Percentiles rank a stretch among this genome's conserved stretches.
phyloP scores from a whole-genome alignment of 1,140 invertebrate species.

The Copidosoma floridanum region DNA sequence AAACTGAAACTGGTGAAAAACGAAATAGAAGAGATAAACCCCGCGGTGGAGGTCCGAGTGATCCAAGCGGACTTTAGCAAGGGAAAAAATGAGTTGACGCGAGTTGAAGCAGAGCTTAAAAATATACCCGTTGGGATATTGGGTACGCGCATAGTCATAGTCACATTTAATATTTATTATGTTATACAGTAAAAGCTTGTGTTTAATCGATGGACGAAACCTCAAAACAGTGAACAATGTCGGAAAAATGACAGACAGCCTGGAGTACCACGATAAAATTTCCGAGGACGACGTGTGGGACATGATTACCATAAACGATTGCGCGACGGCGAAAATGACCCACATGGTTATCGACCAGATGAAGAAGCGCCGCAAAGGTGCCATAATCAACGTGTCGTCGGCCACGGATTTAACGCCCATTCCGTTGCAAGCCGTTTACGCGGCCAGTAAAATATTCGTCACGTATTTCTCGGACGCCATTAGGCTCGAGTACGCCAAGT shows the following conservation, averaged over 20 bases:
- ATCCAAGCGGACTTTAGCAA: constrained; percentile 79
- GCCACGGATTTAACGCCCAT: constrained; percentile 79
- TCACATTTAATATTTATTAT: background rate
- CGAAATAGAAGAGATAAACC: constrained; percentile 68
- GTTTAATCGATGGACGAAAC: too few species aligned
- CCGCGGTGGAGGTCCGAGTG: constrained; percentile 57
- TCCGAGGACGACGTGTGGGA: constrained; percentile 75
- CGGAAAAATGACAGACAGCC: constrained; percentile 79
- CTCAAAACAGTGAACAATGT: constrained; percentile 83
- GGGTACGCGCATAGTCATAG: constrained; percentile 61
- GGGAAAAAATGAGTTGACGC: constrained; percentile 67
- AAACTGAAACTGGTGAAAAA: constrained; percentile 71
- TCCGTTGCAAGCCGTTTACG: constrained; percentile 85
- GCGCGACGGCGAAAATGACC: constrained; percentile 80
- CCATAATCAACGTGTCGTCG: constrained; percentile 85
- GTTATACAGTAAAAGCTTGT: too few species aligned
- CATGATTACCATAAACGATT: constrained; percentile 82
- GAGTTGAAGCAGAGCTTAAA: constrained; percentile 66
- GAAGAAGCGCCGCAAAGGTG: constrained; percentile 70
- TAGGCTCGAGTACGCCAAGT: constrained; percentile 72
- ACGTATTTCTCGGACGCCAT: constrained; percentile 76
- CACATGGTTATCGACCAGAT: constrained; percentile 76
- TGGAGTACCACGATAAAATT: constrained; percentile 75
- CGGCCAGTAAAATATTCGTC: constrained; percentile 81
- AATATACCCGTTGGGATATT: constrained; percentile 78